Evolutionary conservation across 2,888 invertebrate genomes (phyloP).

Genomic region (Amphiduros pacificus): DNA sequence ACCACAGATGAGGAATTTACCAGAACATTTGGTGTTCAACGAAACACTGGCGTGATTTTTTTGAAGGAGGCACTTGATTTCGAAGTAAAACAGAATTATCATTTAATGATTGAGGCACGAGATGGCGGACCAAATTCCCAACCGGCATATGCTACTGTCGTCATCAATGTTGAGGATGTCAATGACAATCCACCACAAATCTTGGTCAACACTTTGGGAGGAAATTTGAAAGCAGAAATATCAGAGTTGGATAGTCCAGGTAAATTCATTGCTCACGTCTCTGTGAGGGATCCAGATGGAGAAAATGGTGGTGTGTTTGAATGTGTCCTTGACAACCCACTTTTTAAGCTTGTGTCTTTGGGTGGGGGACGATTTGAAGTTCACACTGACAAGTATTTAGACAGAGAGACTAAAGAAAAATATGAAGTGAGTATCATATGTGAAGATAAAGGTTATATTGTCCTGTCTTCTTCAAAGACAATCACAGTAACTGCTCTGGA

Average conservation of each 20-base stretch:
- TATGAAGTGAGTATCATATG: constrained; percentile 9
- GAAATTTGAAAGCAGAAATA: constrained; percentile 8
- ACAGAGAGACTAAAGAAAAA: constrained; percentile 9
- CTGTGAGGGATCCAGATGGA: constrained; percentile 15
- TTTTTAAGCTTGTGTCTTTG: constrained; percentile 10
- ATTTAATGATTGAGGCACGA: constrained; percentile 26
- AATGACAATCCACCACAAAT: constrained; percentile 19
- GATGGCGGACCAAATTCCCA: constrained; percentile 28
- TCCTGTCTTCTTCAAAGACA: not conserved
- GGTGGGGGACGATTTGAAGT: constrained; percentile 10
- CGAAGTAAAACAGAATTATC: constrained; percentile 13
- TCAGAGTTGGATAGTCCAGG: constrained; percentile 9
- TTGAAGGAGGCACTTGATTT: constrained; percentile 9
- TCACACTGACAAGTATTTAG: constrained; percentile 4
- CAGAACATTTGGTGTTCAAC: constrained; percentile 8
- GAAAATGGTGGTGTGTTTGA: constrained; percentile 9
- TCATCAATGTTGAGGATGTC: constrained; percentile 21
- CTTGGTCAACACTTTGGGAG: constrained; percentile 12
- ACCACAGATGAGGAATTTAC: not conserved
- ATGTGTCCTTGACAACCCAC: constrained; percentile 4
- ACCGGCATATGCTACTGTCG: constrained; percentile 25
- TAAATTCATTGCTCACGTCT: constrained; percentile 20
- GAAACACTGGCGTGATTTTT: constrained; percentile 13
- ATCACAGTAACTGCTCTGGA: constrained; percentile 13
- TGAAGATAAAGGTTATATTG: constrained; percentile 8